These are phyloP conservation scores for Pseudobourletiella spinata DNA, from an alignment of 1,140 invertebrate genomes.

Conservation along the genomic window DNA sequence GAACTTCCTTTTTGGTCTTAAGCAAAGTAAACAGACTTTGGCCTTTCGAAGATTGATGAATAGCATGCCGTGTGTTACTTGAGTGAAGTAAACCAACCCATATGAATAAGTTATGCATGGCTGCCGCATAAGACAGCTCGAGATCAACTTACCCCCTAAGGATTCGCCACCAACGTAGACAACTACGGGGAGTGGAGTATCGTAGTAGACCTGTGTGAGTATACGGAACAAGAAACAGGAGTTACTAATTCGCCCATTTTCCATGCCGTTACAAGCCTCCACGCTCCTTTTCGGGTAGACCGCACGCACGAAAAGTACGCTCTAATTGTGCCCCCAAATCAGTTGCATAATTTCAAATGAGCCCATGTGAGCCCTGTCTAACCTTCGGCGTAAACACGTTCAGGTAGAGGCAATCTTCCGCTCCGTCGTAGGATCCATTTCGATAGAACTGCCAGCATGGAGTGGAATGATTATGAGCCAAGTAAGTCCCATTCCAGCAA, in stretches of 20 bases:
- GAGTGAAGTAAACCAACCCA: not conserved
- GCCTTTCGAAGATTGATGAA: not conserved
- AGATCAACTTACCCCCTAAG: constrained; percentile 56
- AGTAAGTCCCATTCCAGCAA: constrained; percentile 69
- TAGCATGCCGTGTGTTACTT: not conserved
- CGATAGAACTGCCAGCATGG: constrained; percentile 57
- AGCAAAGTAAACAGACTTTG: not conserved
- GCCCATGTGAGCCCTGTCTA: no score
- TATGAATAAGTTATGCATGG: not conserved
- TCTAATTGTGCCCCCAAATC: no score
- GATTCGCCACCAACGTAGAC: constrained; percentile 69
- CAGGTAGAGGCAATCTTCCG: constrained; percentile 69
- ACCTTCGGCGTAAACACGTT: constrained; percentile 52
- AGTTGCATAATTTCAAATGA: constrained; percentile 59
- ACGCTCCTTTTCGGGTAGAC: no score
- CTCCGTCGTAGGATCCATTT: constrained; percentile 54
- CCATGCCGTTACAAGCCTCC: no score
- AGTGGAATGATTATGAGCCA: constrained; percentile 45
- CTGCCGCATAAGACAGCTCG: not conserved
- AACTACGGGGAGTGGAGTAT: constrained; percentile 64
- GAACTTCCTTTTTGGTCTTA: not conserved
- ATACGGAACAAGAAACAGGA: constrained; percentile 41
- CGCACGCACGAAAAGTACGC: no score
- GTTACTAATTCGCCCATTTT: no score
- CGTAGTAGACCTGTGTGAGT: constrained; percentile 49